These are phyloP conservation scores for Chaetodon trifasciatus DNA, from an alignment of 2,797 vertebrate genomes.

Conservation along the genomic window DNA sequence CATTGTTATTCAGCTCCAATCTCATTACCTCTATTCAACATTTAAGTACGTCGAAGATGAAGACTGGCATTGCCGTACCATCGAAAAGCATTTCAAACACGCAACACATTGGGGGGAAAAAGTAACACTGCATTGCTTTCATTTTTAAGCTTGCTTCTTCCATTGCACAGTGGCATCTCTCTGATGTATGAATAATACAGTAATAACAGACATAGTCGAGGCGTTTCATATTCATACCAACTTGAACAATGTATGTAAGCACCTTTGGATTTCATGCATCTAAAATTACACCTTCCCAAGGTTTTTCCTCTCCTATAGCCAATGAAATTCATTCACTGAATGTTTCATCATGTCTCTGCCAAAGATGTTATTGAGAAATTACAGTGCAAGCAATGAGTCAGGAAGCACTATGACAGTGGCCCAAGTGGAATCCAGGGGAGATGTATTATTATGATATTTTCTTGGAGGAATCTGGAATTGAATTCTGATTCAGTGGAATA, in stretches of 20 bases:
- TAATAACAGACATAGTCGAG: constrained; percentile 67
- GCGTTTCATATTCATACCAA: constrained; percentile 81
- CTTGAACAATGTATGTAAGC: constrained; percentile 73
- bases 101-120: constrained; percentile 25
- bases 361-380: constrained; percentile 77
- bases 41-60: constrained; percentile 67
- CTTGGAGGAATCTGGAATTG: constrained; percentile 78
- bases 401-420: constrained; percentile 70
- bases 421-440: constrained; percentile 73
- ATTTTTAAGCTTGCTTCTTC: constrained; percentile 65
- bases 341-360: constrained; percentile 70
- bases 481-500: constrained; percentile 83
- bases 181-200: constrained; percentile 79
- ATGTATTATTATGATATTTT: constrained; percentile 82
- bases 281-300: constrained; percentile 74
- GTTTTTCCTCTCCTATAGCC: constrained; percentile 46
- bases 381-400: constrained; percentile 72
- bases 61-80: constrained; percentile 58
- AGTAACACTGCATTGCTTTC: constrained; percentile 62
- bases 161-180: constrained; percentile 58
- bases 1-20: constrained; percentile 80
- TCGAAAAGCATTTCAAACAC: constrained; percentile 63
- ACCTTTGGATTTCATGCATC: constrained; percentile 78
- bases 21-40: constrained; percentile 81
- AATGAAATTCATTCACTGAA: constrained; percentile 73